Conservation (phyloP, 2,888 invertebrate species). For the Carterocephalus palaemon region DNA sequence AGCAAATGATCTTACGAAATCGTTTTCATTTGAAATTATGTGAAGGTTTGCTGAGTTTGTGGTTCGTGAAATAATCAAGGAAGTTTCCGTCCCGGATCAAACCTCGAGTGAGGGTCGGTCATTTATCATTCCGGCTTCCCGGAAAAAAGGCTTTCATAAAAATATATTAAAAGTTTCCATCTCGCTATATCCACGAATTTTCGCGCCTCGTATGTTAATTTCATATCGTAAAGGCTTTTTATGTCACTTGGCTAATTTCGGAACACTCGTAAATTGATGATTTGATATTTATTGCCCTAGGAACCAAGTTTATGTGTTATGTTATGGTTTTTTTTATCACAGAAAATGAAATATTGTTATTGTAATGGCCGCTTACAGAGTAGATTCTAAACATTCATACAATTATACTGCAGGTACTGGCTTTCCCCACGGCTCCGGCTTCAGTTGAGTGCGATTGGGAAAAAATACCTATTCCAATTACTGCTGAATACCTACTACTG, state of each 20-base stretch:
- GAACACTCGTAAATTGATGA: constrained; percentile 41
- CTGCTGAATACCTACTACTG: too few species aligned
- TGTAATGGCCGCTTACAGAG: too few species aligned
- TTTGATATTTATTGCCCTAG: constrained; percentile 36
- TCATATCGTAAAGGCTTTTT: constrained; percentile 54
- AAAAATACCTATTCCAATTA: too few species aligned
- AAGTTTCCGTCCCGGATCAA: constrained; percentile 34
- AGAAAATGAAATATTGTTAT: constrained; percentile 6
- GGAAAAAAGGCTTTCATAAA: constrained; percentile 60
- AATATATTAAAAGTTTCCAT: constrained; percentile 68
- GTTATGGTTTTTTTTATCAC: constrained; percentile 5
- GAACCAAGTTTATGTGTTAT: constrained; percentile 24
- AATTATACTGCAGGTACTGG: too few species aligned
- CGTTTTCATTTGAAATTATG: constrained; percentile 13
- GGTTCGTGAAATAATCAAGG: constrained; percentile 27
- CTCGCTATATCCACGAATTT: constrained; percentile 57
- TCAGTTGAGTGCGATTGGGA: too few species aligned
- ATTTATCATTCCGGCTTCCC: constrained; percentile 69
- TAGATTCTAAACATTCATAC: too few species aligned
- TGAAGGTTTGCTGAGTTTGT: constrained; percentile 23
- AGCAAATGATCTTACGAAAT: too few species aligned
- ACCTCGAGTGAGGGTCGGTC: constrained; percentile 58
- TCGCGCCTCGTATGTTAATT: constrained; percentile 69
- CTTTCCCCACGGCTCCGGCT: too few species aligned
- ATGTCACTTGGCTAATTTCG: constrained; percentile 47